Percentiles rank a stretch among this genome's conserved stretches.
Conservation (phyloP, 2,797 vertebrate genomes). For the Spinus pinus region DNA sequence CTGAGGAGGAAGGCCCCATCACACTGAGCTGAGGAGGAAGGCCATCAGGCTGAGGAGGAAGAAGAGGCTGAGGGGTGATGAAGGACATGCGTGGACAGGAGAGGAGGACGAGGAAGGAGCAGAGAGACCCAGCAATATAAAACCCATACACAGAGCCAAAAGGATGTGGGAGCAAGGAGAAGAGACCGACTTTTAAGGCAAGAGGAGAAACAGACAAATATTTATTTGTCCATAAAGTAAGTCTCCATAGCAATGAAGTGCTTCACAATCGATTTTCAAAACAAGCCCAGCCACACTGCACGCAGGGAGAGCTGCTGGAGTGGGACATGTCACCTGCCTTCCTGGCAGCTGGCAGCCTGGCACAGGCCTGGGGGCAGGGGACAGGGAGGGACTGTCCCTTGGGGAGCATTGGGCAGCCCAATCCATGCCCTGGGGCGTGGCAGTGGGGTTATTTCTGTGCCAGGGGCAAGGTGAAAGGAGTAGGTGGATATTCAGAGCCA, state of each 20-base stretch:
- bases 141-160: not conserved
- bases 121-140: not conserved
- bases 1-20: not conserved
- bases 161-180: fast-evolving
- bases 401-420: fast-evolving
- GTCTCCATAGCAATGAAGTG: slow-evolving; percentile 28
- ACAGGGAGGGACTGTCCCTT: not conserved
- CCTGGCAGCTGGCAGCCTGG: not conserved
- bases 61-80: not conserved
- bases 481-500: not conserved
- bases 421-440: too few relatives aligned
- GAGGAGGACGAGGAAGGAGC: not conserved
- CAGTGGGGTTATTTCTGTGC: not conserved
- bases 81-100: not conserved
- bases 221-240: slow-evolving; percentile 36
- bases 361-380: not conserved
- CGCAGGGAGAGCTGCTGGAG: not conserved
- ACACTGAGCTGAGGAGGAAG: not conserved
- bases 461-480: not conserved
- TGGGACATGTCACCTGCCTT: fast-evolving
- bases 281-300: not conserved
- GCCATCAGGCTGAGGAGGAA: not conserved
- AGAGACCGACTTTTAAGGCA: not conserved
- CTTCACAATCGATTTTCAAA: not conserved
- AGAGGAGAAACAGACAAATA: not conserved